Evolutionary conservation across 2,888 invertebrate species (phyloP).

Genomic region (Lithophane ornitopus): DNA sequence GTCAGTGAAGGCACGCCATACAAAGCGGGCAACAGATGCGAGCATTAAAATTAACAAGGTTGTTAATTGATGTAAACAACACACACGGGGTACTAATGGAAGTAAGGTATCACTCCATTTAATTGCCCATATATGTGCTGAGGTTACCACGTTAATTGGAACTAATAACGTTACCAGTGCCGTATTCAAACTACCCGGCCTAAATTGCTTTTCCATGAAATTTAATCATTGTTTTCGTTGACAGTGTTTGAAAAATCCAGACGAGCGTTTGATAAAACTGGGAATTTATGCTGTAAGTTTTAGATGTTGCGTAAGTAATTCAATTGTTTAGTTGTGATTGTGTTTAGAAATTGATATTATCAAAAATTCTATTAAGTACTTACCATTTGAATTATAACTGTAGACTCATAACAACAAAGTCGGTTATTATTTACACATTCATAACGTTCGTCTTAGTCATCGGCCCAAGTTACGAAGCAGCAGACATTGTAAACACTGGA

Average conservation of each 20-base stretch:
- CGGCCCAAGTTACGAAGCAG: slow-evolving; percentile 49
- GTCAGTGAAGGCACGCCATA: slow-evolving; percentile 73
- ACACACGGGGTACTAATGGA: slow-evolving; percentile 86
- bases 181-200: slow-evolving; percentile 79
- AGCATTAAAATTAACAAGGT: slow-evolving; percentile 86
- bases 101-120: slow-evolving; percentile 89
- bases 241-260: slow-evolving; percentile 18
- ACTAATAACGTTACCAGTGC: slow-evolving; percentile 86
- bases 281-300: background rate
- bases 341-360: background rate
- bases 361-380: background rate
- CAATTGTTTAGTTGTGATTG: background rate
- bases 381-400: background rate
- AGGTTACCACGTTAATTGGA: slow-evolving; percentile 89
- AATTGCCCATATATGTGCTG: slow-evolving; percentile 89
- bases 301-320: background rate
- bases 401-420: background rate
- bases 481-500: slow-evolving; percentile 69
- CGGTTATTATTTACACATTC: slow-evolving; percentile 32
- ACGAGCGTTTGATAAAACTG: background rate
- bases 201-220: slow-evolving; percentile 75
- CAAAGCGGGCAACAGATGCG: slow-evolving; percentile 77
- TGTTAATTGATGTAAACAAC: slow-evolving; percentile 89
- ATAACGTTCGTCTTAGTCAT: slow-evolving; percentile 34
- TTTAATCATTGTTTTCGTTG: slow-evolving; percentile 68